These are phyloP conservation scores for Phyllostomus discolor DNA, from an alignment of 2,113 vertebrate species.

Conservation along the genomic window DNA sequence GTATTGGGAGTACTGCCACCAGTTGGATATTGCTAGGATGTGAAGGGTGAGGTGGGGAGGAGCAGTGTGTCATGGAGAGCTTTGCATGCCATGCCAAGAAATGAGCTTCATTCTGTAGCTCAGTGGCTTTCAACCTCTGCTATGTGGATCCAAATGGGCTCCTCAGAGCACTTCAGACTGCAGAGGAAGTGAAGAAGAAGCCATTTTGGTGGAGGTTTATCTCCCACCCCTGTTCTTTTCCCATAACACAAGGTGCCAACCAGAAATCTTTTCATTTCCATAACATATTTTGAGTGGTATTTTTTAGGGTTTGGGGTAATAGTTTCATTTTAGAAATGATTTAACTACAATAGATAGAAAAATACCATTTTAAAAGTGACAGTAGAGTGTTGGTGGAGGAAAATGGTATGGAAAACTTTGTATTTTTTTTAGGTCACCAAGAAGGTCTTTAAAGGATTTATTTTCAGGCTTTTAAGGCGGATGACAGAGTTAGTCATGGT, in stretches of 20 bases:
- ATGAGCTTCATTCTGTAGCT: neutral
- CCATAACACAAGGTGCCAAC: neutral
- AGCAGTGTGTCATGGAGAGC: rapidly evolving
- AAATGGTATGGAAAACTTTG: neutral
- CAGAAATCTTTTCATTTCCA: neutral
- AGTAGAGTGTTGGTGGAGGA: neutral
- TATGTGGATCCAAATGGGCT: neutral
- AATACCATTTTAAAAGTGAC: neutral
- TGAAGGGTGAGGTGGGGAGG: neutral
- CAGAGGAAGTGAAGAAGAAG: neutral
- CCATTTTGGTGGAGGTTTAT: neutral
- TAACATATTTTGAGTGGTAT: neutral
- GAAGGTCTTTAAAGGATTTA: neutral
- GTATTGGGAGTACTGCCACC: rapidly evolving
- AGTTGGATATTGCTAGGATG: neutral
- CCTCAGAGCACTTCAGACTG: neutral
- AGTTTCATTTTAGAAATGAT: neutral
- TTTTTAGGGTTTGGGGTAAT: neutral
- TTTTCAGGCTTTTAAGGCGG: neutral
- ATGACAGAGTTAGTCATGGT: neutral
- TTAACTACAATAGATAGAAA: neutral
- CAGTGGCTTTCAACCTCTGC: neutral
- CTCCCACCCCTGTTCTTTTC: neutral
- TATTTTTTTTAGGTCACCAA: neutral
- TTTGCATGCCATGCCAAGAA: neutral